Percentiles rank a stretch among this genome's conserved stretches.
These are phyloP conservation scores for Onthophagus sagittarius DNA, from an alignment of 2,888 invertebrate species.

Conservation along the genomic window DNA sequence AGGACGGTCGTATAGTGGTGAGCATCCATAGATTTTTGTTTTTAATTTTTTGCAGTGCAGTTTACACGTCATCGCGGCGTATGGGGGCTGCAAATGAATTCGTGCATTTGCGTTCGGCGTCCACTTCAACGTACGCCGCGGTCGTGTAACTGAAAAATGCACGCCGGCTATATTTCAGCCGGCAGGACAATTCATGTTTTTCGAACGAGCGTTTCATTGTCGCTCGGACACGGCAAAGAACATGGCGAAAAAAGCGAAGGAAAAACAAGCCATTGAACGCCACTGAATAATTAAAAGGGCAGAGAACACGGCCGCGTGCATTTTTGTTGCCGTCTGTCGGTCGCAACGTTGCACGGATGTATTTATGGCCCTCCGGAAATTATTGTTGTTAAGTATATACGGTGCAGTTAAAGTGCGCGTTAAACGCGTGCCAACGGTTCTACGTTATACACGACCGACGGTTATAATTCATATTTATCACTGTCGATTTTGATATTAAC, in stretches of 20 bases:
- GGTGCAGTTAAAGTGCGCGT: neutral
- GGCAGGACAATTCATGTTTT: constrained; percentile 9
- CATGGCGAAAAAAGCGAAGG: constrained; percentile 9
- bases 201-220: constrained; percentile 14
- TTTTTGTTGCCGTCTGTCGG: constrained; percentile 21
- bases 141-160: constrained; percentile 12
- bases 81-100: neutral
- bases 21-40: neutral
- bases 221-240: constrained; percentile 8
- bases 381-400: constrained; percentile 20
- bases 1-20: neutral
- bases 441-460: neutral
- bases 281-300: constrained; percentile 18
- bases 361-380: constrained; percentile 24
- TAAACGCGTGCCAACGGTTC: constrained; percentile 13
- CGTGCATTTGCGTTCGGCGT: constrained; percentile 1
- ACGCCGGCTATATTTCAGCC: constrained; percentile 9
- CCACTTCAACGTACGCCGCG: neutral
- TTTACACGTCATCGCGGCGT: neutral
- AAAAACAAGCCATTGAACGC: constrained; percentile 16
- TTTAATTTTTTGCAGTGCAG: neutral
- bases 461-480: constrained; percentile 14
- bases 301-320: constrained; percentile 15
- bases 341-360: constrained; percentile 18
- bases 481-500: neutral